These are phyloP conservation scores for Pyrrhia umbra DNA, from an alignment of 2,888 invertebrate species.

Conservation along the genomic window DNA sequence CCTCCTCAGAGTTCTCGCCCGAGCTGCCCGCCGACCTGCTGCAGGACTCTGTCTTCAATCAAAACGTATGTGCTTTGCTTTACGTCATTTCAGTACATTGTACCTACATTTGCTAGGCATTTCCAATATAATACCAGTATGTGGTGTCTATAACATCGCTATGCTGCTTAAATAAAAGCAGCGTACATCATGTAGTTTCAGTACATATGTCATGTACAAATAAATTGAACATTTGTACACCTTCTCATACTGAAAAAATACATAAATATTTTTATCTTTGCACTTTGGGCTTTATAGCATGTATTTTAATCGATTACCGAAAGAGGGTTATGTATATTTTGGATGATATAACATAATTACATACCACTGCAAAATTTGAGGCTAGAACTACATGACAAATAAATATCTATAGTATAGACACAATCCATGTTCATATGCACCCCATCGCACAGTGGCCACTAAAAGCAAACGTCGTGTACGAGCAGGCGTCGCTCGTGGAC, in stretches of 20 bases:
- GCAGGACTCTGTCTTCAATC: slow-evolving; percentile 76
- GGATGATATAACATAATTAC: too few relatives aligned
- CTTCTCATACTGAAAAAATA: too few relatives aligned
- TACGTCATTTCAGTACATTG: neutral
- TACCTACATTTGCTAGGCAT: neutral
- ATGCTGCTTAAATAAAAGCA: too few relatives aligned
- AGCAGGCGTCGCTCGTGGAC: slow-evolving; percentile 75
- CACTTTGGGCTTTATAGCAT: too few relatives aligned
- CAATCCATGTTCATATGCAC: slow-evolving; percentile 13
- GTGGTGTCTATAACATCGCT: too few relatives aligned
- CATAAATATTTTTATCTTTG: too few relatives aligned
- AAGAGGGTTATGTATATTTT: too few relatives aligned
- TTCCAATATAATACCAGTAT: too few relatives aligned
- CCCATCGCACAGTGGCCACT: slow-evolving; percentile 55
- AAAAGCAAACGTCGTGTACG: slow-evolving; percentile 53
- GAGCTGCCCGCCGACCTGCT: slow-evolving; percentile 75
- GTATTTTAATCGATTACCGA: too few relatives aligned
- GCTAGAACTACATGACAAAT: neutral
- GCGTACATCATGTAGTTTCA: too few relatives aligned
- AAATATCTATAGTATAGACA: neutral
- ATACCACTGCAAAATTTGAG: neutral
- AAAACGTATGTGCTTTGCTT: slow-evolving; percentile 68
- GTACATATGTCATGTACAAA: too few relatives aligned
- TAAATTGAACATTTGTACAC: too few relatives aligned
- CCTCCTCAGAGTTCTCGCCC: slow-evolving; percentile 72